Evolutionary conservation across 1,140 invertebrate species (phyloP), one percentile per base, ranked within the genome.

Genomic region (Samia ricini): DNA sequence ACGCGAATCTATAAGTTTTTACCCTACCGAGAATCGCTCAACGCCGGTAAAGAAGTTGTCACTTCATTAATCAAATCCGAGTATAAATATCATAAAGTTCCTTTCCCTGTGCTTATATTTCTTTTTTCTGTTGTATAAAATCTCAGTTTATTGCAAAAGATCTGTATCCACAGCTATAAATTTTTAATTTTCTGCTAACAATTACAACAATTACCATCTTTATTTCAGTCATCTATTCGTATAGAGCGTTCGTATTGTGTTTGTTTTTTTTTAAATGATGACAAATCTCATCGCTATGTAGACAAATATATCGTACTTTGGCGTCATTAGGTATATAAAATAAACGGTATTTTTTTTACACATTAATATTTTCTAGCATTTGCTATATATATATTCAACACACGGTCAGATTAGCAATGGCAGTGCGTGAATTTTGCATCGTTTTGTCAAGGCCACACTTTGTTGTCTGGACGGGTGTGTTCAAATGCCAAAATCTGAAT

Each of bases 261-360:
- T 8, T 10, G 26, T 29, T 15, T 42, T 42, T 12, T 42, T 42
- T 42, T 42, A 4, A 12, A 42, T 42, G 4, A 15, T 42, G 33
- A 42, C 33, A 42, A 42, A 42, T 42, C 33, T 42, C 33, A 42
- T 42, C 33, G 33, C 33, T 10, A 42, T 42, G 33, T 42, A 42
- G 33, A 42, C 33, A 4, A 42, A 42, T 42, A 42, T 15, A 42
- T 15, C n/a, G 33, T 15, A 42, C 33, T 10, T 42, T 10, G 33
- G 33, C 10, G 10, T 42, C 33, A 42, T 42, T 42, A n/a, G n/a
- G n/a, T n/a, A 42, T 58, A 33, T 54, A 66, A 66, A 66, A 66
- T 66, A 61, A 59, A 61, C 55, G 56, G 61, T 26, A 61, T 66
- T 59, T 49, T 59, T n/a, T 1, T 23, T 59, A 48, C 42, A 42